phyloP scores from a whole-genome alignment of 2,888 invertebrate genomes.

The Hesperia comma region DNA sequence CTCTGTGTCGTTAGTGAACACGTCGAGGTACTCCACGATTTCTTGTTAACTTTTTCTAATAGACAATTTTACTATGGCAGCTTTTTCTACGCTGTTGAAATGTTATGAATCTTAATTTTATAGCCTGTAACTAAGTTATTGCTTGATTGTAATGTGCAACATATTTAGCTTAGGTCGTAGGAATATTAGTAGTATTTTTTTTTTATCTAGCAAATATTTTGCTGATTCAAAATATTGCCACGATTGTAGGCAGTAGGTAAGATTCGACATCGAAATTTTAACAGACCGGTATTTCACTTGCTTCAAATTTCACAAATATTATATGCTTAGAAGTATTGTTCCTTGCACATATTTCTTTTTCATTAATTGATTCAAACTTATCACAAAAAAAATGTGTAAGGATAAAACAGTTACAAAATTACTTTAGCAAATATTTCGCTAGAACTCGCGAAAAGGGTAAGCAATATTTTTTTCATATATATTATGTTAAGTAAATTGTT shows the following conservation, averaged over 20 bases:
- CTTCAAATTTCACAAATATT: not conserved
- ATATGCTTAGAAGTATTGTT: no score
- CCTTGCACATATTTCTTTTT: no score
- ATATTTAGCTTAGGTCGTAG: not conserved
- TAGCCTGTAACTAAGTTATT: not conserved
- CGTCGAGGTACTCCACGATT: not conserved
- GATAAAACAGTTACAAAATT: not conserved
- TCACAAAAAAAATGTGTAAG: not conserved
- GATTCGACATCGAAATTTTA: not conserved
- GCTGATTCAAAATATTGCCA: not conserved
- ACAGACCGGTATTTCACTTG: not conserved
- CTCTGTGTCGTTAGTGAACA: conserved; percentile 54
- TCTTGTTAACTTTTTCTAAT: conserved; percentile 26
- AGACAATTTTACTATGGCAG: conserved; percentile 20
- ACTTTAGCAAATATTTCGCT: conserved; percentile 2
- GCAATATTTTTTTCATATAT: conserved; percentile 15
- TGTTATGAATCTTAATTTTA: conserved; percentile 1
- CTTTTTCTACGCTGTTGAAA: not conserved
- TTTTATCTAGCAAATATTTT: not conserved
- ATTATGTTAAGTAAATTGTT: conserved; percentile 21
- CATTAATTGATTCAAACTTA: no score
- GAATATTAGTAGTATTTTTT: not conserved
- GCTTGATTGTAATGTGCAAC: not conserved
- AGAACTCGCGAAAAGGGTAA: not conserved
- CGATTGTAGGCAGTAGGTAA: no score